phyloP scores from a whole-genome alignment of 1,140 invertebrate species.

The Drosophila sturtevanti region DNA sequence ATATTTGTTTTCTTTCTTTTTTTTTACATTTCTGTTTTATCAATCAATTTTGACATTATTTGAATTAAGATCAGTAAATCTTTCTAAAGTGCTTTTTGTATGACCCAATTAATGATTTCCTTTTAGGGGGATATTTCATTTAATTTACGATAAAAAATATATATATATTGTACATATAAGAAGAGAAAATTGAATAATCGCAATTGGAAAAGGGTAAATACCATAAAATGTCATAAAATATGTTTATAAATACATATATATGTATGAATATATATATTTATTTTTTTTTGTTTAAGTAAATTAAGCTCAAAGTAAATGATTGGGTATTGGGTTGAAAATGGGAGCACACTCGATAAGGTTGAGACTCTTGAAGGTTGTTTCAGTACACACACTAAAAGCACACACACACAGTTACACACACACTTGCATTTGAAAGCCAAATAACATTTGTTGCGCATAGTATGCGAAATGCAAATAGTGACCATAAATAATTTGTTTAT shows the following conservation, averaged over 20 bases:
- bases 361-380: conserved; percentile 37
- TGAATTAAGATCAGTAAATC: conserved; percentile 1
- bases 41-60: not conserved
- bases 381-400: conserved; percentile 14
- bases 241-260: not conserved
- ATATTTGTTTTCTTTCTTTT: not conserved
- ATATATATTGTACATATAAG: too few species aligned
- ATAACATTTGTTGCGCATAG: conserved; percentile 25
- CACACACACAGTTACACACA: conserved; percentile 28
- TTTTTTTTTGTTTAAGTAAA: not conserved
- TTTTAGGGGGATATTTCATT: too few species aligned
- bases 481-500: conserved; percentile 18
- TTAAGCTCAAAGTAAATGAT: conserved; percentile 25
- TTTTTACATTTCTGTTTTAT: not conserved
- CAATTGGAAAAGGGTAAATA: not conserved
- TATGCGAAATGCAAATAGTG: conserved; percentile 33
- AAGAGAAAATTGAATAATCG: not conserved
- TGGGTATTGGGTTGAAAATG: conserved; percentile 33
- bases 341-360: conserved; percentile 33
- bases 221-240: not conserved
- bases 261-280: not conserved
- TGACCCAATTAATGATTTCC: not conserved
- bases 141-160: not conserved
- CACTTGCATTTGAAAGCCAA: conserved; percentile 18
- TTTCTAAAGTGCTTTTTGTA: not conserved